Percentiles rank a stretch among this genome's conserved stretches.
These are phyloP conservation scores for Cyclargus thomasi DNA, from an alignment of 1,140 invertebrate genomes.

Conservation along the genomic window DNA sequence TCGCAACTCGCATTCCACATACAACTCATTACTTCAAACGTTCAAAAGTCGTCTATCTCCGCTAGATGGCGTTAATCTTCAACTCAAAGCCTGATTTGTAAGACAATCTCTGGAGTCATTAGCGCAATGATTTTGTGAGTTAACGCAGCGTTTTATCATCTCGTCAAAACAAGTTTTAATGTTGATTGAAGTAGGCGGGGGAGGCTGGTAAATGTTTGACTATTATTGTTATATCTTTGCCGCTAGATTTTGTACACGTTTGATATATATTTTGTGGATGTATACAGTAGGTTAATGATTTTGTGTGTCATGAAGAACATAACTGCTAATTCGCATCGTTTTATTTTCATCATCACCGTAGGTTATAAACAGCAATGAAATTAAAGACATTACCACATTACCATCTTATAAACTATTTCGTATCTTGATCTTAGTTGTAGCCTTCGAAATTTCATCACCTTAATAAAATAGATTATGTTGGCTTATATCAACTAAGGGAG, in stretches of 20 bases:
- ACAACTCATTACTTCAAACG: background rate
- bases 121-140: conserved; percentile 17
- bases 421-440: too few species aligned
- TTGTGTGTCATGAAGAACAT: too few species aligned
- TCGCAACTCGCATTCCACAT: background rate
- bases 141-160: conserved; percentile 36
- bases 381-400: too few species aligned
- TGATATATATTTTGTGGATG: background rate
- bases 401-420: too few species aligned
- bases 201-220: background rate
- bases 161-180: conserved; percentile 37
- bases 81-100: background rate
- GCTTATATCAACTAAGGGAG: too few species aligned
- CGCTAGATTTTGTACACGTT: background rate
- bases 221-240: background rate
- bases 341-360: too few species aligned
- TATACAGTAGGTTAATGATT: too few species aligned
- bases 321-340: too few species aligned
- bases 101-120: background rate
- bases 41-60: background rate
- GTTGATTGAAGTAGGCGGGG: conserved; percentile 29
- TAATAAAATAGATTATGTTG: too few species aligned
- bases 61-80: background rate
- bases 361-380: too few species aligned
- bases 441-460: too few species aligned